phyloP scores from a whole-genome alignment of 1,140 invertebrate genomes.

The Pteromalus puparum region DNA sequence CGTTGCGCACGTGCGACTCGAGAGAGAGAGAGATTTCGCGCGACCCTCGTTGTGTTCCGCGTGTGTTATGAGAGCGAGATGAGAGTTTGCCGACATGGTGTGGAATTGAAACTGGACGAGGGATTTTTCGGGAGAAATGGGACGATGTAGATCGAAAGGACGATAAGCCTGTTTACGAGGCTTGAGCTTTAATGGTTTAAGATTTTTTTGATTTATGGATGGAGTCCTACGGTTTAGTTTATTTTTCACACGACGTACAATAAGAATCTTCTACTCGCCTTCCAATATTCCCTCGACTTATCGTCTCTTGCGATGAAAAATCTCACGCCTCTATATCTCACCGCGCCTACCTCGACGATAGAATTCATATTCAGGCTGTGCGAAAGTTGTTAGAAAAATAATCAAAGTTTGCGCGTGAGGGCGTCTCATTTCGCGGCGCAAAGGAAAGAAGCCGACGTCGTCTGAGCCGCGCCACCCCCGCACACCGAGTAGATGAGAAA shows the following conservation, averaged over 20 bases:
- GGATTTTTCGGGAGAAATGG: neutral
- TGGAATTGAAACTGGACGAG: slow-evolving; percentile 12
- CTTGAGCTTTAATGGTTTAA: neutral
- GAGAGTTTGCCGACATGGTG: slow-evolving; percentile 8
- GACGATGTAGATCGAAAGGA: neutral
- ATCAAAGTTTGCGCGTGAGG: slow-evolving; percentile 70
- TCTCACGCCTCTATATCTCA: neutral
- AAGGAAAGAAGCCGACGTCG: slow-evolving; percentile 27
- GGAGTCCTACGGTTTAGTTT: no score
- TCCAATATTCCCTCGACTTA: neutral
- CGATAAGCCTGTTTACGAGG: neutral
- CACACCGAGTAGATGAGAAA: slow-evolving; percentile 49
- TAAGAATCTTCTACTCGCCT: no score
- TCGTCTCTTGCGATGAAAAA: neutral
- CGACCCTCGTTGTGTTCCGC: neutral
- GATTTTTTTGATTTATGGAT: neutral
- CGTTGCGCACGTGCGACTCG: slow-evolving; percentile 37
- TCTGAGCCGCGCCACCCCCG: slow-evolving; percentile 47
- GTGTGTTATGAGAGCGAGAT: neutral
- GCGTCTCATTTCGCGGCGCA: slow-evolving; percentile 28
- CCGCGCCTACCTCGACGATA: neutral
- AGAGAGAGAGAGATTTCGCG: neutral
- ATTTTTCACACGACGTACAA: no score
- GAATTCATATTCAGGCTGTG: slow-evolving; percentile 37
- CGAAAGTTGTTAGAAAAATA: slow-evolving; percentile 74